Conservation (phyloP, 2,797 vertebrate genomes). For the Diglossa cyanea region DNA sequence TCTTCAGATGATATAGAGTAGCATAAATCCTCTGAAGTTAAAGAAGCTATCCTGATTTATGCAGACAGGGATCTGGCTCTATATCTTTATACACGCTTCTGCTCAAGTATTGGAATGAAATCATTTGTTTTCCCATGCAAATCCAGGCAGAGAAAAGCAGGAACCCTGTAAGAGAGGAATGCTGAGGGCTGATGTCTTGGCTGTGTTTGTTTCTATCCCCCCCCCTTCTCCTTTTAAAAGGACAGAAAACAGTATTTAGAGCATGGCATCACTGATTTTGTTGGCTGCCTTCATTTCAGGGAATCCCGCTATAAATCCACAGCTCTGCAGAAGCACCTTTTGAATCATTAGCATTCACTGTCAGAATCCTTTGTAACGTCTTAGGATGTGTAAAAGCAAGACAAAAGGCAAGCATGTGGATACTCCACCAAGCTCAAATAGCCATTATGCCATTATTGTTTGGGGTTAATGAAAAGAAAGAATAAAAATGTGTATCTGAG, state of each 20-base stretch:
- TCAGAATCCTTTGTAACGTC: constrained; percentile 43
- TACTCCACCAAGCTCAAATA: constrained; percentile 38
- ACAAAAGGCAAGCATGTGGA: constrained; percentile 57
- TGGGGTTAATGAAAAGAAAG: constrained; percentile 22
- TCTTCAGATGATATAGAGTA: constrained; percentile 35
- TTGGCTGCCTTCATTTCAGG: constrained; percentile 58
- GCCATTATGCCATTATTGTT: constrained; percentile 48
- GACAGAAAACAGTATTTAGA: constrained; percentile 60
- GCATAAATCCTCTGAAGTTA: constrained; percentile 52
- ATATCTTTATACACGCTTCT: constrained; percentile 45
- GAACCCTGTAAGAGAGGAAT: neutral
- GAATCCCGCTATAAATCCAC: constrained; percentile 63
- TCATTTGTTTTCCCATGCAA: constrained; percentile 50
- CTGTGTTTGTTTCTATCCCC: constrained; percentile 4
- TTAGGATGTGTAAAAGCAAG: constrained; percentile 30
- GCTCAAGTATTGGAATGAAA: constrained; percentile 61
- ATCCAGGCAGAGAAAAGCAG: constrained; percentile 36
- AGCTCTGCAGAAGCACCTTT: constrained; percentile 61
- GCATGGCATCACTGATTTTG: constrained; percentile 51
- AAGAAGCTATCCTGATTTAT: constrained; percentile 40
- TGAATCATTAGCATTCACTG: constrained; percentile 36
- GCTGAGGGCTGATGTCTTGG: constrained; percentile 7
- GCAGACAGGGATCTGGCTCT: constrained; percentile 33
- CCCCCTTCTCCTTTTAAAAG: neutral
- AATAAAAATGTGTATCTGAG: constrained; percentile 21